A percentile compares a stretch with the other conserved stretches of the same genome.
These are phyloP conservation scores for Drosophila triauraria DNA, from an alignment of 1,140 invertebrate species.

Conservation along the genomic window DNA sequence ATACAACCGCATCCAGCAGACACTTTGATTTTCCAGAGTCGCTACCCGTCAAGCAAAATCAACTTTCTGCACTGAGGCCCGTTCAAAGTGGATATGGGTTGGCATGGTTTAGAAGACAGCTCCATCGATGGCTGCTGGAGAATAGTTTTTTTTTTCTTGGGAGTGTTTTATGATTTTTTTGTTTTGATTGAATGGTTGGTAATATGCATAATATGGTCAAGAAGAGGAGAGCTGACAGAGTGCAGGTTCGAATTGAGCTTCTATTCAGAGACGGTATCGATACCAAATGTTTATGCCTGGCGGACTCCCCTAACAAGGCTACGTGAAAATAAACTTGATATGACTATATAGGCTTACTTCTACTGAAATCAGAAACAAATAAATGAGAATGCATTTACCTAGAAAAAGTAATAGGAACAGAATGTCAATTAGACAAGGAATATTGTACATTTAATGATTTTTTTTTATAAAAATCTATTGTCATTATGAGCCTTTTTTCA, in stretches of 20 bases:
- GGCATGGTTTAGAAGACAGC: conserved; percentile 33
- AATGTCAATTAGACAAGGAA: not conserved
- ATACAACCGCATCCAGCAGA: conserved; percentile 38
- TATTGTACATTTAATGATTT: too few relatives aligned
- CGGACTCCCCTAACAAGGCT: not conserved
- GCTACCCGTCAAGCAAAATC: conserved; percentile 36
- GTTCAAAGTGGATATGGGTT: conserved; percentile 58
- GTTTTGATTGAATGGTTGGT: conserved; percentile 68
- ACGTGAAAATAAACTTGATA: conserved; percentile 5
- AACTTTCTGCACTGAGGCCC: conserved; percentile 14
- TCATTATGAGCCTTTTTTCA: too few relatives aligned
- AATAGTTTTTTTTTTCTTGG: conserved; percentile 20
- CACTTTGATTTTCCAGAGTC: conserved; percentile 1
- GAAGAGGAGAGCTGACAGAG: conserved; percentile 43
- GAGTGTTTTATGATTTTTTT: conserved; percentile 25
- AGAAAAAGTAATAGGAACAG: not conserved
- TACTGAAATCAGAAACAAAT: conserved; percentile 9
- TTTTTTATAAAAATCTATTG: not conserved
- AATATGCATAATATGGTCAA: conserved; percentile 68
- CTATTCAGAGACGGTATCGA: conserved; percentile 10
- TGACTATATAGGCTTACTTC: conserved; percentile 1
- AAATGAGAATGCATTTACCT: not conserved
- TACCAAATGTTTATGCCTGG: conserved; percentile 17
- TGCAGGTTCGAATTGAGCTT: conserved; percentile 14
- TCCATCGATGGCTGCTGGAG: conserved; percentile 7